Evolutionary conservation across 92 coral and sea anemone species (phyloP).

Genomic region (Zoanthus gigantus): DNA sequence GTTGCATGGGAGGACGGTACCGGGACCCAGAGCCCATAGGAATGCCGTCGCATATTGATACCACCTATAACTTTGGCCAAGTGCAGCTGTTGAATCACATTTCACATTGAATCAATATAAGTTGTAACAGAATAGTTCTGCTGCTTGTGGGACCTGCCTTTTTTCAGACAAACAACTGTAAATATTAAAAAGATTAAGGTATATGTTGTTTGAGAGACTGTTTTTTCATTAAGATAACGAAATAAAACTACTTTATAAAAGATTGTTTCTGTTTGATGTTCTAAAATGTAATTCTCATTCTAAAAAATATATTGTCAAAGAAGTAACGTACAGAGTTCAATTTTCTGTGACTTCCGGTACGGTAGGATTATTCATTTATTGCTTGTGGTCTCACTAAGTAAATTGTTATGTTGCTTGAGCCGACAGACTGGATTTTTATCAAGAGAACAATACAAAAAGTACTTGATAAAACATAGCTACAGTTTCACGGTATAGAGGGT

Average conservation of each 20-base stretch:
- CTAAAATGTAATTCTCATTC: no score
- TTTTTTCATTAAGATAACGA: not conserved
- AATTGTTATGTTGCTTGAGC: constrained; percentile 8
- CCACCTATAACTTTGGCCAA: constrained; percentile 38
- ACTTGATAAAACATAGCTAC: no score
- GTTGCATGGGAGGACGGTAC: constrained; percentile 59
- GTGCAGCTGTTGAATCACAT: constrained; percentile 18
- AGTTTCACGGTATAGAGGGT: no score
- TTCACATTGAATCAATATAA: constrained; percentile 13
- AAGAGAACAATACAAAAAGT: not conserved
- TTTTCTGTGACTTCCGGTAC: no score
- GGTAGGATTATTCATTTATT: no score
- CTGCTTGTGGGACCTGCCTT: not conserved
- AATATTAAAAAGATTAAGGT: not conserved
- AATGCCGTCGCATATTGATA: constrained; percentile 49
- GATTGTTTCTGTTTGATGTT: no score
- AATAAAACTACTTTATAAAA: no score
- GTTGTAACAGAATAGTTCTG: constrained; percentile 14
- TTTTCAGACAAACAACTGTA: constrained; percentile 8
- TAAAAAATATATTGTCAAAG: no score
- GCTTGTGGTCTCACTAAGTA: not conserved
- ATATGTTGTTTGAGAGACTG: constrained; percentile 17
- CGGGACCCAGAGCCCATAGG: constrained; percentile 36
- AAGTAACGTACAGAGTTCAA: no score
- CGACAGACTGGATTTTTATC: constrained; percentile 10